Conservation (phyloP, 1,140 invertebrate species). For the Himalopsyche phryganea region DNA sequence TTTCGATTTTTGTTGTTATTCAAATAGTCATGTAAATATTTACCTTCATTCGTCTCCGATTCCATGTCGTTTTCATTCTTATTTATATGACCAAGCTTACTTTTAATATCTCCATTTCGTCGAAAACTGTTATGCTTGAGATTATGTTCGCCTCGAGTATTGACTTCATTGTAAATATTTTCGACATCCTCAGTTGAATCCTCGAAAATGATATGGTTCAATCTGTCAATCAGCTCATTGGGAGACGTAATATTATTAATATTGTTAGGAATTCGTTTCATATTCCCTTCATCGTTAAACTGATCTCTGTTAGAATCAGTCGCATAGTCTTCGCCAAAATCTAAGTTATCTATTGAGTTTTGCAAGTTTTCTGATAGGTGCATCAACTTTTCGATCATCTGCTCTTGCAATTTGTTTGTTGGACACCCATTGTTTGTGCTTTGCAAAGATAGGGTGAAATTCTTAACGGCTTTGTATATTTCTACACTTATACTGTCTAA, state of each 20-base stretch:
- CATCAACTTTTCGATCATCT: conserved; percentile 9
- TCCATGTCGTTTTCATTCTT: too few relatives aligned
- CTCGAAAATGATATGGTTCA: neutral
- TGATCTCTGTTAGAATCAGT: neutral
- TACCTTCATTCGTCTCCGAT: too few relatives aligned
- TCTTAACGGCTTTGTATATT: conserved; percentile 2
- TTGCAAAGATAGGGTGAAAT: neutral
- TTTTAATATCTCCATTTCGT: too few relatives aligned
- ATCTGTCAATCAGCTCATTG: neutral
- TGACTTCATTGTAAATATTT: too few relatives aligned
- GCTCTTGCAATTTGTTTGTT: conserved; percentile 1
- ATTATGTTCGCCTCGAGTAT: too few relatives aligned
- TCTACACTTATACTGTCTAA: conserved; percentile 4
- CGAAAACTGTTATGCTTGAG: too few relatives aligned
- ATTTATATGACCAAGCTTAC: too few relatives aligned
- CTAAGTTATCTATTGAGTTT: conserved; percentile 1
- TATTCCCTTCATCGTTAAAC: neutral
- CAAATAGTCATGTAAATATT: too few relatives aligned
- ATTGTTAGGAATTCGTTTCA: neutral
- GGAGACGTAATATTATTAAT: neutral
- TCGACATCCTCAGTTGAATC: neutral
- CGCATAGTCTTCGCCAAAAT: conserved; percentile 9
- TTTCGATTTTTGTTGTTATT: too few relatives aligned
- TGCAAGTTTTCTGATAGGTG: conserved; percentile 9
- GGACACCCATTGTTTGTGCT: neutral